Evolutionary conservation across 2,888 invertebrate species (phyloP), one percentile per base, ranked within the genome.

Genomic region (Caenorhabditis auriculariae): DNA sequence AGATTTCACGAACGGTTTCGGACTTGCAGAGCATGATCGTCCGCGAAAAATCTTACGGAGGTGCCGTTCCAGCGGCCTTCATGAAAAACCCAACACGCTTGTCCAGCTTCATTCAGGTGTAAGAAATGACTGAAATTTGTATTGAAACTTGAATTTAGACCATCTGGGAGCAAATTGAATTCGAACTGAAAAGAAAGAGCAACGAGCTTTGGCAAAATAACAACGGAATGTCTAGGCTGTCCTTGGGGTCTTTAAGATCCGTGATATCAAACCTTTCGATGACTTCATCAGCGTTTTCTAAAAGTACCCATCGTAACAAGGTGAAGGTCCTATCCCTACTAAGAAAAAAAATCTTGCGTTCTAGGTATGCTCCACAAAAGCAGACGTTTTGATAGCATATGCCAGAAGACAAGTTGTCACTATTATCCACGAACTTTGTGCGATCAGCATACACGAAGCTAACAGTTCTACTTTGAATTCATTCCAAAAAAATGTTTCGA

Each of bases 351-450:
- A 35, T 35, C 37, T 39, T 32, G n/a, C 9, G 27, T 43, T 57
- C 26, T 44, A 62, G 62, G 54, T n/a, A n/a, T n/a, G n/a, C n/a
- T n/a, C n/a, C n/a, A n/a, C n/a, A 43, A 62, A 58, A 58, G 35
- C 58, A 44, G 62, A 62, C 24, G 52, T 62, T 17, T 41, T 62
- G 3, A 12, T 62, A 4, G 53, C 58, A 6, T 58, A 62, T 32
- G 58, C 49, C n/a, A 47, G 51, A 19, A 49, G 53, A 6, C 62
- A 62, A 39, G 55, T 52, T 15, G 54, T 53, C 41, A 49, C 62
- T 4, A 27, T 62, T 7, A 62, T 62, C 28, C 62, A 62, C 44
- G 62, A 62, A 39, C 37, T 62, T 15, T 62, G 62, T 23, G 45
- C 57, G 4, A 57, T 61, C 15, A 57, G 61, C 28, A 57, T 57